Evolutionary conservation across 2,888 invertebrate species (phyloP).

Genomic region (Amitus sp.): DNA sequence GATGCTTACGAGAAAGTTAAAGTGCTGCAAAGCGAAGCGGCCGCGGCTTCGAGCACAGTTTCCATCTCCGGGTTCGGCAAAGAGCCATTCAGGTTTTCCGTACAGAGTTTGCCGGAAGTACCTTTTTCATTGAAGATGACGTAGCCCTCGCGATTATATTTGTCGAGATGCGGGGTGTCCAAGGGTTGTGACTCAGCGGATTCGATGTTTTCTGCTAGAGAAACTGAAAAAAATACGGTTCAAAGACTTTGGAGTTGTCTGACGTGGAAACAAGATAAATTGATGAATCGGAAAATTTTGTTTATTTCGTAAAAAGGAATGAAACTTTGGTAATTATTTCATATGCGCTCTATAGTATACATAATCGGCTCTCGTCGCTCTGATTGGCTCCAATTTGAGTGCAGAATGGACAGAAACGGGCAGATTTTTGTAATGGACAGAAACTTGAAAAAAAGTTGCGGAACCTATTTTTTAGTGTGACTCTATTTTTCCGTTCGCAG

Average conservation of each 20-base stretch:
- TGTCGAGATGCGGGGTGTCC: constrained; percentile 76
- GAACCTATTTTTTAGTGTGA: no score
- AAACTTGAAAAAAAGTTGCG: no score
- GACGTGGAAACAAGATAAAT: no score
- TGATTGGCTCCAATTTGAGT: no score
- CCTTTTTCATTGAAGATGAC: constrained; percentile 88
- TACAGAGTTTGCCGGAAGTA: constrained; percentile 81
- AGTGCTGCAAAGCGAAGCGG: constrained; percentile 80
- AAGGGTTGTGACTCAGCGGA: constrained; percentile 72
- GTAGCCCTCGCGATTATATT: constrained; percentile 81
- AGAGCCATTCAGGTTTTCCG: constrained; percentile 77
- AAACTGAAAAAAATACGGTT: constrained; percentile 68
- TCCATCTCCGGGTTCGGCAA: constrained; percentile 67
- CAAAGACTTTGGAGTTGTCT: no score
- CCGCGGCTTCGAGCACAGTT: constrained; percentile 75
- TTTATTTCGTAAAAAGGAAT: no score
- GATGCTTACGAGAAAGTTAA: constrained; percentile 78
- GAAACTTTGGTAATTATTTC: no score
- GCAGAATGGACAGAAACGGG: no score
- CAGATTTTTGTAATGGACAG: no score
- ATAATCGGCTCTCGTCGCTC: no score
- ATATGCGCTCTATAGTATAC: background rate
- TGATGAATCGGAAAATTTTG: no score
- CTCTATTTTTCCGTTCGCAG: no score
- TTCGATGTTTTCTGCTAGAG: constrained; percentile 77